Evolutionary conservation across 2,113 vertebrate genomes (phyloP), one percentile per base, ranked within the genome.

Genomic region (Dicrurus megarhynchus): DNA sequence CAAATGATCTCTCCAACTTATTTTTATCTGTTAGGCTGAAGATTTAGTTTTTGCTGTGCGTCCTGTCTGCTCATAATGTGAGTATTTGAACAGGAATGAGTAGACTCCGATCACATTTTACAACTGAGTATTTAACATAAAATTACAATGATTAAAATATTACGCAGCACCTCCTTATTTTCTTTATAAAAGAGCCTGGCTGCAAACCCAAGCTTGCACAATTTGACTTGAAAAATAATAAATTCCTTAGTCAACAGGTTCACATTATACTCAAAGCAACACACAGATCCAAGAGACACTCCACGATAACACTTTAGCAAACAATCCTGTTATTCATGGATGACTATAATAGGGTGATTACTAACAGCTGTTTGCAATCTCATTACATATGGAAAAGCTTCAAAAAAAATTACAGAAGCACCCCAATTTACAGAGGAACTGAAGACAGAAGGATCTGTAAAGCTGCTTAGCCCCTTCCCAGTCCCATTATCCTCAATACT

Each of bases 291-390:
- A 88, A 96, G 90, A 94, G 92, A 87, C 90, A 84, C 93, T 96
- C 88, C 90, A 95, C 8, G 0, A 89, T 88, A 93, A 84, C 92
- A 71, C 93, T 96, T 94, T 33, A 95, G 76, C 88, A 92, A 97
- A 96, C 90, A 96, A 96, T 96, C 90, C 95, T 96, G 90, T 97
- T 96, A 97, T 96, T 97, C 96, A 96, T 68, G 93, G 83, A 56
- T 87, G 83, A 92, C 76, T 92, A 75, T 92, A 95, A 95, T 42
- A 86, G 83, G 30, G 79, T 87, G 93, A 97, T 97, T 92, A 96
- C 68, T 81, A 95, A 95, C 95, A 96, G 95, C 95, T 95, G 95
- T 84, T 87, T 92, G 76, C 92, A 93, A 89, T 90, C 86, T 82
- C 65, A 84, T 95, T 94, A 94, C 84, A 88, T 75, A 90, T 52